Evolutionary conservation across 1,140 invertebrate genomes (phyloP), one percentile per base, ranked within the genome.

Genomic region (Vollenhovia emeryi): DNA sequence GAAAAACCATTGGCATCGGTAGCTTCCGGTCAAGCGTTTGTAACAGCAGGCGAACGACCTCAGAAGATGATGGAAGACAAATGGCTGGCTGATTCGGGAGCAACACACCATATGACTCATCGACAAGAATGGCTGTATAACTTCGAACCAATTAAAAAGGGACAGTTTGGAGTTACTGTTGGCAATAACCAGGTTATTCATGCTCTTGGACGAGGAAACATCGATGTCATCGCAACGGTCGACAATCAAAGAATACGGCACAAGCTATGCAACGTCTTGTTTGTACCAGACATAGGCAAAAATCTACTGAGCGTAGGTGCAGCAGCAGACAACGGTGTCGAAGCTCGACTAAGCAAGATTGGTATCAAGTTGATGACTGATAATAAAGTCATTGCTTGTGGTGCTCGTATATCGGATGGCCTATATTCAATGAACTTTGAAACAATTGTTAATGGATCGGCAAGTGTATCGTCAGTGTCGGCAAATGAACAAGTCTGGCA

Each of bases 401-500:
- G 57, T 5, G 33, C 27, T 13, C 57, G 27, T 18, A 5, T 60
- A 33, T 15, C 27, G 27, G 27, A 60, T 18, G 57, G 13, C 18
- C 57, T 60, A 0, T 60, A 60, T 6, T 30, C 57, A 30, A 33
- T 60, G 57, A 15, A 60, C 30, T 60, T 60, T 15, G 15, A 60
- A 6, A 60, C 27, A 0, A 15, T 15, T 18, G 15, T 33, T n/a
- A n/a, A n/a, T n/a, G n/a, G n/a, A n/a, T n/a, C n/a, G n/a, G n/a
- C n/a, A n/a, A n/a, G n/a, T n/a, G n/a, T n/a, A n/a, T n/a, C 2
- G 13, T 36, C 27, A 7, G 57, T 27, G 7, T 60, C 57, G 11
- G 57, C 57, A 33, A 60, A 60, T 60, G 13, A 18, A 60, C 27
- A 86, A 52, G 74, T 75, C 11, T 86, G 75, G 78, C 85, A 86